Evolutionary conservation across 2,888 invertebrate species (phyloP), one percentile per base, ranked within the genome.

Genomic region (Sepioteuthis lessoniana): DNA sequence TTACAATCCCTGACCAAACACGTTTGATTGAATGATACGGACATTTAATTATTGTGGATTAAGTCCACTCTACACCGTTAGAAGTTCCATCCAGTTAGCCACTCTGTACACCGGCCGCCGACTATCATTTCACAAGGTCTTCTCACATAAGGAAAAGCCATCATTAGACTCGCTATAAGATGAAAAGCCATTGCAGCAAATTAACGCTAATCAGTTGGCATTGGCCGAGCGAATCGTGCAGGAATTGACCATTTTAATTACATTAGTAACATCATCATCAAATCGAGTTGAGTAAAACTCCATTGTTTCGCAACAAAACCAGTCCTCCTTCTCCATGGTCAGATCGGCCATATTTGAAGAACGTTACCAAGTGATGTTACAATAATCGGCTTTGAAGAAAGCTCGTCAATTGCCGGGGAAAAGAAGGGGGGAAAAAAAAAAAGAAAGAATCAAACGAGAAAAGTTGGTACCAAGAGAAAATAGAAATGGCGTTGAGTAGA

Each of bases 11-110:
- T 76, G 76, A 76, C 76, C 76, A 76, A 76, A 76, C 76, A 76
- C 76, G 76, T 76, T 76, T 76, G 76, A 76, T 76, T 76, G 76
- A 76, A 76, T 76, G 76, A 76, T 76, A 76, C 76, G 76, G 76
- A 76, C 76, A 76, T 76, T 76, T 76, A 76, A 76, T 76, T 76
- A 76, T n/a, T 76, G n/a, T 76, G 76, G 76, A 76, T 76, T 76
- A 76, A 76, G 76, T 76, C 76, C n/a, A 76, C 76, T 76, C 4
- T 76, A n/a, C 76, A 76, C 16, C 76, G 76, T 76, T 76, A 76
- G 76, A 76, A 76, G 76, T 76, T n/a, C 76, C n/a, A n/a, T 76
- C 76, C 35, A 16, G 76, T 76, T n/a, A n/a, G 76, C 76, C 35
- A n/a, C 76, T 76, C 76, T 76, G n/a, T n/a, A 76, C 76, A 76